Percentiles rank a stretch among this genome's conserved stretches.
These are phyloP conservation scores for Sebastes kiyomatsui DNA, from an alignment of 2,797 vertebrate genomes.

Conservation along the genomic window DNA sequence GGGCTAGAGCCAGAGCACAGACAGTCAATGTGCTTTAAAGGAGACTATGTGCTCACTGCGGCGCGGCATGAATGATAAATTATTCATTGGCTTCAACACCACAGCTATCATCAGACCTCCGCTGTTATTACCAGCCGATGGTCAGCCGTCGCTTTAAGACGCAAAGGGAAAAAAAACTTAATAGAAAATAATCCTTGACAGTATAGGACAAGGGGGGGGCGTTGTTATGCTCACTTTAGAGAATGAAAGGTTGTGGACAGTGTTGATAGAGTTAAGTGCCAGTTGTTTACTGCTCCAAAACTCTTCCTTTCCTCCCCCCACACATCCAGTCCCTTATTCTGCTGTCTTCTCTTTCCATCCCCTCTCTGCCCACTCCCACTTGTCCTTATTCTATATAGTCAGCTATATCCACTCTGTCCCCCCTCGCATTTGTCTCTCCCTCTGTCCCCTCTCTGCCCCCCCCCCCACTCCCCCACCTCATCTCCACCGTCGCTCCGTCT, in stretches of 20 bases:
- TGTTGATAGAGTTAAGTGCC: slow-evolving; percentile 25
- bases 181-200: slow-evolving; percentile 1
- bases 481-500: slow-evolving; percentile 7
- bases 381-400: slow-evolving; percentile 18
- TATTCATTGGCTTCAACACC: slow-evolving; percentile 75
- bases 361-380: background rate
- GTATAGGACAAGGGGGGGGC: background rate
- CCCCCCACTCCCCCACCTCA: too few relatives aligned
- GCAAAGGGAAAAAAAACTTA: background rate
- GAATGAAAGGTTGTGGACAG: slow-evolving; percentile 5
- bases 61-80: slow-evolving; percentile 67
- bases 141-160: slow-evolving; percentile 48
- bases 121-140: slow-evolving; percentile 55
- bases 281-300: slow-evolving; percentile 25
- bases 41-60: slow-evolving; percentile 64
- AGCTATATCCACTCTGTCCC: slow-evolving; percentile 1
- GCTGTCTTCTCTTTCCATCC: background rate
- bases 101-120: slow-evolving; percentile 59
- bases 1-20: slow-evolving; percentile 47
- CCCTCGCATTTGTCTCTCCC: slow-evolving; percentile 22
- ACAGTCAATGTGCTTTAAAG: slow-evolving; percentile 70
- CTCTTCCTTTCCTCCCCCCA: background rate
- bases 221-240: background rate
- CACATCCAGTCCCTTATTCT: background rate
- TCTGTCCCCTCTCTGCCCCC: background rate